Evolutionary conservation across 2,888 invertebrate genomes (phyloP).

Genomic region (Stomorhina lunata): DNA sequence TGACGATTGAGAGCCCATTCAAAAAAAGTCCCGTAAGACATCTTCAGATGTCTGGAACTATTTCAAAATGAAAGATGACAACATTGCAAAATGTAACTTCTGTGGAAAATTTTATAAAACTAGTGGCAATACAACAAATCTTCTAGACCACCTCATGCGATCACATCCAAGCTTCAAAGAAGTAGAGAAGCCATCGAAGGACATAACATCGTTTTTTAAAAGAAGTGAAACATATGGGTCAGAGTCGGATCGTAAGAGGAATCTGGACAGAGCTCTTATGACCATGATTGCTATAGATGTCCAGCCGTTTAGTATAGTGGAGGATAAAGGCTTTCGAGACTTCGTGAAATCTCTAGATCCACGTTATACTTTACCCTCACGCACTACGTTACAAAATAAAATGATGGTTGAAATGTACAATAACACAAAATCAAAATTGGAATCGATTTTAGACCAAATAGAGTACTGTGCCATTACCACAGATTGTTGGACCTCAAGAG

Average conservation of each 20-base stretch:
- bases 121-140: no score
- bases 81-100: background rate
- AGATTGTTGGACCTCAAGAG: conserved; percentile 24
- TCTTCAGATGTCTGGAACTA: background rate
- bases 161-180: background rate
- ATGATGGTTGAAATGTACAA: conserved; percentile 21
- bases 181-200: background rate
- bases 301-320: conserved; percentile 73
- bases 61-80: background rate
- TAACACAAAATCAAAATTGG: conserved; percentile 23
- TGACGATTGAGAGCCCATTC: background rate
- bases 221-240: background rate
- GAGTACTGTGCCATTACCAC: conserved; percentile 29
- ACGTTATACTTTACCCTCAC: conserved; percentile 69
- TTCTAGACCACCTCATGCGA: no score
- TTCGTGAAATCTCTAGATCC: conserved; percentile 70
- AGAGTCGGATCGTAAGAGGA: conserved; percentile 24
- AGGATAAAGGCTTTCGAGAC: conserved; percentile 70
- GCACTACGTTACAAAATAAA: conserved; percentile 68
- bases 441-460: conserved; percentile 48
- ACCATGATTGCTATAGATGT: conserved; percentile 70
- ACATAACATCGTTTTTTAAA: background rate
- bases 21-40: background rate
- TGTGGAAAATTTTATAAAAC: background rate
- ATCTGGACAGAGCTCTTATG: conserved; percentile 60